Evolutionary conservation across 2,797 vertebrate species (phyloP), one percentile per base, ranked within the genome.

Genomic region (Lates japonicus): DNA sequence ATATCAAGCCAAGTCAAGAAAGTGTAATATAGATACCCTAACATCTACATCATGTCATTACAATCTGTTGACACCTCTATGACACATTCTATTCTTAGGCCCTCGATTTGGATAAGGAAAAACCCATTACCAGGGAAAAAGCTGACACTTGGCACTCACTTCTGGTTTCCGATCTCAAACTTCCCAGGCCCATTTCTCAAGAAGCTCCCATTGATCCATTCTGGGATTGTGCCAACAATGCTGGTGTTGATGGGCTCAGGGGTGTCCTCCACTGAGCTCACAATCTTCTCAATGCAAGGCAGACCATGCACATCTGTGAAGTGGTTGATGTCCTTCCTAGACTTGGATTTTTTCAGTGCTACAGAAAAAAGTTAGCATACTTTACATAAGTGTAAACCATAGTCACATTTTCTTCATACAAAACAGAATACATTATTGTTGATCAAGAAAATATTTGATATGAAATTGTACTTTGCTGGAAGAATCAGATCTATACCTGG

Each of bases 121-220:
- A 16, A 44, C 12, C 10, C 12, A 2, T 5, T 48, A 17, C 19
- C 17, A 17, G 12, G 42, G 44, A 46, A 46, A 17, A 20, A 8
- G 5, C 20, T 1, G 19, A 29, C 2, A 6, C 17, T 6, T 29
- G 5, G 2, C 3, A 79, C 92, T 95, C 90, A 98, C 97, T 84
- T 96, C 8, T 97, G 94, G 59, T 96, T 90, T 4, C 97, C 97
- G 64, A 98, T 97, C 81, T 99, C 97, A 25, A 97, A 99, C 84
- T 96, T 97, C 51, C 97, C 98, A 0, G 97, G 98, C 25, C 97
- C 97, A 5, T 96, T 97, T 72, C 97, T 95, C 84, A 98, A 88
- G 5, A 98, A 92, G 55, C 65, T 96, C 10, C 97, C 97, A 0
- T 85, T 90, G 82, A 99, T 95, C 97, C 97, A 99, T 5, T 85